A percentile compares a stretch with the other conserved stretches of the same genome.
Conservation (phyloP, 1,140 invertebrate species). For the Anoplolepis gracilipes region DNA sequence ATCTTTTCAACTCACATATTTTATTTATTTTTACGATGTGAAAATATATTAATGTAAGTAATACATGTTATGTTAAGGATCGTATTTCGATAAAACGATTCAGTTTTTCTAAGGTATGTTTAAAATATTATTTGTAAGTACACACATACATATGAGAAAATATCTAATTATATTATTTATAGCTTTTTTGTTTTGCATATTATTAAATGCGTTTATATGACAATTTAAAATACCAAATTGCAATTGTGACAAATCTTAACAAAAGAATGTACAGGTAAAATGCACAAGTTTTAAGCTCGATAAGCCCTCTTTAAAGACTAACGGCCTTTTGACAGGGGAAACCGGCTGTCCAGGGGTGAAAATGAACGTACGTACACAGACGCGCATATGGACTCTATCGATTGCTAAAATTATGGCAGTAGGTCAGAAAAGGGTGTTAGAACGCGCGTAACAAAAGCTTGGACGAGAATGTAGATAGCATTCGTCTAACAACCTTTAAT, state of each 20-base stretch:
- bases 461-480: not conserved
- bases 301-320: conserved; percentile 63
- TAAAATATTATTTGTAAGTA: conserved; percentile 27
- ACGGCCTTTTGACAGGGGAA: conserved; percentile 56
- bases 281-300: conserved; percentile 23
- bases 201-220: not conserved
- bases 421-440: conserved; percentile 80
- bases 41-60: not conserved
- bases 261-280: not conserved
- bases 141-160: too few relatives aligned
- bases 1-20: not conserved
- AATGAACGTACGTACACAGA: conserved; percentile 71
- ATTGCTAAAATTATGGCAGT: conserved; percentile 85
- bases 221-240: not conserved
- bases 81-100: not conserved
- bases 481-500: not conserved
- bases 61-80: not conserved
- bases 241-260: not conserved
- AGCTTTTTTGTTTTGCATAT: conserved; percentile 4
- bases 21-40: not conserved
- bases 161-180: not conserved
- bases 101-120: not conserved
- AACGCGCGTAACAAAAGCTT: conserved; percentile 33
- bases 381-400: conserved; percentile 79
- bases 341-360: conserved; percentile 57